phyloP scores from a whole-genome alignment of 2,797 vertebrate genomes.

The Hypotaenidia okinawae region DNA sequence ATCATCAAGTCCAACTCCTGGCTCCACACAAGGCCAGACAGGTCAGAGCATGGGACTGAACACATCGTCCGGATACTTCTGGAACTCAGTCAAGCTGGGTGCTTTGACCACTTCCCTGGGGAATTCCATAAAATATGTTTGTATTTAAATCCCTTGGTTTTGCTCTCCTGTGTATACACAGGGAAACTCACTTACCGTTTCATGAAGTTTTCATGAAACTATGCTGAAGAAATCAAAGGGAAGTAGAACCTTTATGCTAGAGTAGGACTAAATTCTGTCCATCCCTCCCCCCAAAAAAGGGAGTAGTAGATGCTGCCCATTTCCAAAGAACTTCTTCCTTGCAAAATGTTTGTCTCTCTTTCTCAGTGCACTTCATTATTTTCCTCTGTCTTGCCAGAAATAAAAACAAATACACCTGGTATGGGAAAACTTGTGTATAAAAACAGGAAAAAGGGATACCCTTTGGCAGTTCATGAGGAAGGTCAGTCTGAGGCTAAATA shows the following conservation, averaged over 20 bases:
- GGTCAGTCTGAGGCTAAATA: constrained; percentile 52
- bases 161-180: not conserved
- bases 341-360: not conserved
- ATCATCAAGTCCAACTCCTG: too few relatives aligned
- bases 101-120: too few relatives aligned
- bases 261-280: not conserved
- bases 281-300: not conserved
- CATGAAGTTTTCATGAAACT: not conserved
- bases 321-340: not conserved
- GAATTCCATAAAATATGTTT: not conserved
- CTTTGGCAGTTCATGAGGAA: constrained; percentile 24
- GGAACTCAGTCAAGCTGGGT: too few relatives aligned
- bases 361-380: not conserved
- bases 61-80: too few relatives aligned
- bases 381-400: not conserved
- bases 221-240: not conserved
- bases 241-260: not conserved
- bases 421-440: constrained; percentile 31
- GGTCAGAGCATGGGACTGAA: too few relatives aligned
- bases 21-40: too few relatives aligned
- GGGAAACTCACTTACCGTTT: not conserved
- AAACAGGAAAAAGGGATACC: constrained; percentile 53
- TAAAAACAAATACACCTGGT: constrained; percentile 53
- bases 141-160: not conserved
- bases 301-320: not conserved